A percentile compares a stretch with the other conserved stretches of the same genome.
These are phyloP conservation scores for Omphaloscelis lunosa DNA, from an alignment of 2,888 invertebrate species.

Conservation along the genomic window DNA sequence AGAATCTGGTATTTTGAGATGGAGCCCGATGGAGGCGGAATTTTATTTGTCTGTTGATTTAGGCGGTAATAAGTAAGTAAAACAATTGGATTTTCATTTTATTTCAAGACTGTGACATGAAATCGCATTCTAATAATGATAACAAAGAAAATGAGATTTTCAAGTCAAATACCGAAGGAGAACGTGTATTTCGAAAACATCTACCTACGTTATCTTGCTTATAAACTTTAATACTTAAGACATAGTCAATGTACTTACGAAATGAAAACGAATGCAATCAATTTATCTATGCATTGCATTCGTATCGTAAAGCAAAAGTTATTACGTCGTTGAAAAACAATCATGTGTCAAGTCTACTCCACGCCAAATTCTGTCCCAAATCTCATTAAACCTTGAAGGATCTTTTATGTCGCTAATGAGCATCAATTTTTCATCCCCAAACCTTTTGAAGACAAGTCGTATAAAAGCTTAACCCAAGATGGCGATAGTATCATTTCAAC, in stretches of 20 bases:
- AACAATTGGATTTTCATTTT: not conserved
- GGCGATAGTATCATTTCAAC: conserved; percentile 70
- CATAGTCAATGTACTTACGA: not conserved
- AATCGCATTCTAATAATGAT: too few relatives aligned
- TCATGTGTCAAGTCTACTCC: conserved; percentile 66
- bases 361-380: conserved; percentile 66
- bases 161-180: not conserved
- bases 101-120: not conserved
- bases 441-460: conserved; percentile 67
- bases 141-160: not conserved
- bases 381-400: conserved; percentile 81
- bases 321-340: not conserved
- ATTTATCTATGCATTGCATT: not conserved
- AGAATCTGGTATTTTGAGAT: too few relatives aligned
- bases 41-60: not conserved
- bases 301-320: not conserved
- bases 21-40: too few relatives aligned
- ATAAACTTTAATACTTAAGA: not conserved
- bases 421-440: conserved; percentile 85
- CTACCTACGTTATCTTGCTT: not conserved
- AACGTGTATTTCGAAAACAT: not conserved
- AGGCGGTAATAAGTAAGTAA: not conserved
- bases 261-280: not conserved
- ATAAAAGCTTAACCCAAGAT: conserved; percentile 78
- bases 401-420: conserved; percentile 83